Evolutionary conservation across 2,797 vertebrate genomes (phyloP).

Genomic region (Manis pentadactyla): DNA sequence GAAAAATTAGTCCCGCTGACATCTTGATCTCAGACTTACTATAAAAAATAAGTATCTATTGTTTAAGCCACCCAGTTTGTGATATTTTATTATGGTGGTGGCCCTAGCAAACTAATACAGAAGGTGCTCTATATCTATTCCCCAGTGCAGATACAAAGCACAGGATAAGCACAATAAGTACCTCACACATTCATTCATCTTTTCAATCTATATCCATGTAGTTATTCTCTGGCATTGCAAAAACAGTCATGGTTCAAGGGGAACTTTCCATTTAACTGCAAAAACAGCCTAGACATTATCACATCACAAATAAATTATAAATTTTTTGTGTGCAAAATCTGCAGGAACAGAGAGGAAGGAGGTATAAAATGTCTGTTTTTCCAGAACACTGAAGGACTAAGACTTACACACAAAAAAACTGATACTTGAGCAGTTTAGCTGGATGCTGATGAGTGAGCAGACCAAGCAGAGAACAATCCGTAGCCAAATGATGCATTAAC

Average conservation of each 20-base stretch:
- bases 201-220: not conserved
- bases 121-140: not conserved
- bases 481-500: not conserved
- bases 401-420: not conserved
- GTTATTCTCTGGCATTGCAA: not conserved
- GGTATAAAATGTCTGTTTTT: not conserved
- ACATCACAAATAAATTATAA: not conserved
- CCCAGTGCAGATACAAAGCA: not conserved
- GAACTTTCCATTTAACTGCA: not conserved
- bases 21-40: not conserved
- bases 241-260: not conserved
- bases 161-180: not conserved
- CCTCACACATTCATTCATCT: not conserved
- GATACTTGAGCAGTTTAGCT: not conserved
- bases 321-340: not conserved
- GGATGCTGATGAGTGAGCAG: not conserved
- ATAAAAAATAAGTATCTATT: not conserved
- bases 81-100: not conserved
- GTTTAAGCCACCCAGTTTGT: not conserved
- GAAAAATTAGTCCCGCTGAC: not conserved
- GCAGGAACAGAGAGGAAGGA: not conserved
- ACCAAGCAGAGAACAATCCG: too few species aligned
- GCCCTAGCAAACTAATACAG: not conserved
- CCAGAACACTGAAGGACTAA: not conserved
- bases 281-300: not conserved